Conservation (phyloP, 1,140 invertebrate genomes). For the Caenorhabditis inopinata region DNA sequence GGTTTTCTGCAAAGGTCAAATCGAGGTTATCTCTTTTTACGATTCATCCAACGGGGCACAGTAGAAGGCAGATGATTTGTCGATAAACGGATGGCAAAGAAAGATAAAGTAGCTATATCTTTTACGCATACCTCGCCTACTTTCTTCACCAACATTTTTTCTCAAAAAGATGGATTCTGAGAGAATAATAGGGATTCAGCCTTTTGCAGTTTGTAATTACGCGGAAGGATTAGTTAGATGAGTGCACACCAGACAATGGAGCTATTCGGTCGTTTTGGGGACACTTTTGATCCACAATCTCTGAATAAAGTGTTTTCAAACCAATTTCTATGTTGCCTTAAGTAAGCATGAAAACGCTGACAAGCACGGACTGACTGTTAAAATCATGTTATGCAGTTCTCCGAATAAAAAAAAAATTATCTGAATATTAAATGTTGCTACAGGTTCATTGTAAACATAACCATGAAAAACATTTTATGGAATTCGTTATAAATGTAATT, state of each 20-base stretch:
- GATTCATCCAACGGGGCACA: background rate
- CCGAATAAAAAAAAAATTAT: too few species aligned
- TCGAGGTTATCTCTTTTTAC: conserved; percentile 20
- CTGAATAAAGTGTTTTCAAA: too few species aligned
- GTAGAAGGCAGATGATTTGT: background rate
- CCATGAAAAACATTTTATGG: too few species aligned
- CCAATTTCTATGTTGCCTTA: too few species aligned
- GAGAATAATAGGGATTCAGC: background rate
- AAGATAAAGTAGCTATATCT: conserved; percentile 28
- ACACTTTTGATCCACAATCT: background rate
- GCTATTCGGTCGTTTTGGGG: background rate
- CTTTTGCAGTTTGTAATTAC: conserved; percentile 18
- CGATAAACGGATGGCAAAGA: conserved; percentile 22
- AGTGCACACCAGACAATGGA: conserved; percentile 7
- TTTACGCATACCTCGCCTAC: background rate
- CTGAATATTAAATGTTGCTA: too few species aligned
- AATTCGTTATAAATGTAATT: too few species aligned
- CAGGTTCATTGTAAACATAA: too few species aligned
- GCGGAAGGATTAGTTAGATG: conserved; percentile 18
- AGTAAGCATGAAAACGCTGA: too few species aligned
- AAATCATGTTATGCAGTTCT: too few species aligned
- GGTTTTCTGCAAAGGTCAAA: conserved; percentile 7
- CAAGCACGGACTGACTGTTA: too few species aligned
- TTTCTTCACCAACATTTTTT: background rate
- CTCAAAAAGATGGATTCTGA: background rate